These are phyloP conservation scores for Sialis fuliginosa DNA, from an alignment of 2,888 invertebrate genomes.

Conservation along the genomic window DNA sequence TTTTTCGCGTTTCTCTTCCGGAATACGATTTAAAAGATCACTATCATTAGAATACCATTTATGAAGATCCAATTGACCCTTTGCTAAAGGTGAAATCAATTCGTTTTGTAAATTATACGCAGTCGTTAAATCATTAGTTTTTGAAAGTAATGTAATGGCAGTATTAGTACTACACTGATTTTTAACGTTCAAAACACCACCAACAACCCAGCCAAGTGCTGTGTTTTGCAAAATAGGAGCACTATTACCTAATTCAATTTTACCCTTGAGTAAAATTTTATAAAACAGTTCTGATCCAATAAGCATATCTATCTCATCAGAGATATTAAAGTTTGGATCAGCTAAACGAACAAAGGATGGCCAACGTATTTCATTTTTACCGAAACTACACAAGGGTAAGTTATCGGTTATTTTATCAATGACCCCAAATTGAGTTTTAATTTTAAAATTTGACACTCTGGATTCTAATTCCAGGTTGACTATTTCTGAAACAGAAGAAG, in stretches of 20 bases:
- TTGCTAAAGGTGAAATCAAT: neutral
- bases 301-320: neutral
- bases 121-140: slow-evolving; percentile 1
- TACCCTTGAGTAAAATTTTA: neutral
- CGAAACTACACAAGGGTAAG: neutral
- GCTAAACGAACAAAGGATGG: neutral
- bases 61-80: slow-evolving; percentile 4
- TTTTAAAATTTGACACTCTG: neutral
- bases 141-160: too few species aligned
- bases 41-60: slow-evolving; percentile 9
- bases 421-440: neutral
- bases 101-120: slow-evolving; percentile 1
- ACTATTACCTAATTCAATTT: neutral
- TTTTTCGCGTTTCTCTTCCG: neutral
- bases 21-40: neutral
- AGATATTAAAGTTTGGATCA: neutral
- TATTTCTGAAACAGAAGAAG: neutral
- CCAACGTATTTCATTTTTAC: neutral
- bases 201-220: neutral
- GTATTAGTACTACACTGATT: too few species aligned
- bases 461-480: neutral
- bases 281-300: neutral
- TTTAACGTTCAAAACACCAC: neutral
- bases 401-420: neutral
- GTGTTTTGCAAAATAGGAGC: neutral